Base-by-base conservation (phyloP, 2,113 vertebrate genomes). In the Proteles cristata region DNA sequence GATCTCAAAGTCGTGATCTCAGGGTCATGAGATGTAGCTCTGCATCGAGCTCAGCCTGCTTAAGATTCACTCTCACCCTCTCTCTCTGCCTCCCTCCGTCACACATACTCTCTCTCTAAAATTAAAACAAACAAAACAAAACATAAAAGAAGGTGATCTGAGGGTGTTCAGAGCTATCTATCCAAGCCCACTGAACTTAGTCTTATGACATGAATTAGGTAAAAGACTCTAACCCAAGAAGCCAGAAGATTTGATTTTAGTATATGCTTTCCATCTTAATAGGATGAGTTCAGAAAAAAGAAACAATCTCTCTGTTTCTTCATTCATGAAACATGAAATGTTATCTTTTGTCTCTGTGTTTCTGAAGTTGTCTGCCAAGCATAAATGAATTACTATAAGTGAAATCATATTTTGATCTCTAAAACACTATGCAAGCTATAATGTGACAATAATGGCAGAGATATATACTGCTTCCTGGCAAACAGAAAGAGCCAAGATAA, bases 161-260 rank as follows among this genome's bases (percentile, higher is more conserved):
- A 31, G 35, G 7, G 0, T 74, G 82, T 61, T 12, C 6, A 74
- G 11, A 9, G 12, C 26, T 92, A 5, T n/a, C 26, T 92, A 5
- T n/a, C 31, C 12, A 83, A 79, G 1, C 17, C n/a, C n/a, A 48
- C 0, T 55, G 61, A 90, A 79, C 21, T 84, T 86, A 43, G 15
- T 12, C n/a, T 73, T 87, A 71, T 92, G n/a, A 79, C 25, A 33
- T 63, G 48, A 76, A 53, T 90, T 66, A 86, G 16, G 4, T 90
- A 9, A 66, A 93, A 74, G 7, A 0, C 17, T 63, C 11, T 83
- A 69, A 91, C 6, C 2, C 19, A 45, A 58, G 19, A 55, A 58
- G 92, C 53, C 45, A 83, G 19, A 74, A 89, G 33, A 69, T 14
- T 90, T 93, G 25, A 85, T 71, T 98, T 94, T 89, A 79, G 33